Evolutionary conservation across 2,888 invertebrate genomes (phyloP), one percentile per base, ranked within the genome.

Genomic region (Drosophila picticornis): DNA sequence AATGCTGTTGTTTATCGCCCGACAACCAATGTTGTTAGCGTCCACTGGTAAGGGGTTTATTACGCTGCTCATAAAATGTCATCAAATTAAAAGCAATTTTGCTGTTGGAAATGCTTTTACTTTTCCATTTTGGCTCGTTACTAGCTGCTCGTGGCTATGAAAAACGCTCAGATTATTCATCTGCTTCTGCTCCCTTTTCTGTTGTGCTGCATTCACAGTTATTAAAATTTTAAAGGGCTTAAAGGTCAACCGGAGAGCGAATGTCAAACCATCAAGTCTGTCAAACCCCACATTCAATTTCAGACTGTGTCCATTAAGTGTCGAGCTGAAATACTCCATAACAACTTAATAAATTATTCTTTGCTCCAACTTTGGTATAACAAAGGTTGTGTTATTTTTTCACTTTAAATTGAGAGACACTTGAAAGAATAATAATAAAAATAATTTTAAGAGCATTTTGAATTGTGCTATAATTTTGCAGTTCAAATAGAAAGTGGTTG

Each of bases 31-130:
- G 31, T 50, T 61, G 50, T 52, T 53, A 31, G 34, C 34, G 67
- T 67, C 71, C 70, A 80, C 70, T 80, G 72, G 76, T 62, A 73
- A 72, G 58, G 59, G 68, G 57, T 69, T 88, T 86, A 85, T 81
- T 81, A 74, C 59, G 69, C 70, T 77, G 58, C 84, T 72, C 85
- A 75, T 77, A 77, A 74, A 90, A 85, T 74, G 69, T 67, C 80
- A 85, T 88, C 77, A 90, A 88, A 87, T 90, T 87, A 79, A 87
- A 83, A 90, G 90, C 80, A 77, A 80, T 87, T 83, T 83, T 74
- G 63, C 75, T 75, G 59, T 53, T 67, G 65, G 59, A 70, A 59
- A 40, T 73, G 69, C 72, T 80, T 73, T 68, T 70, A 62, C 66
- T 68, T 79, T 68, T 50, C 59, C 57, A 74, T 74, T 67, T 77